These are phyloP conservation scores for Ailurus styani DNA, from an alignment of 2,113 vertebrate genomes.

Conservation along the genomic window DNA sequence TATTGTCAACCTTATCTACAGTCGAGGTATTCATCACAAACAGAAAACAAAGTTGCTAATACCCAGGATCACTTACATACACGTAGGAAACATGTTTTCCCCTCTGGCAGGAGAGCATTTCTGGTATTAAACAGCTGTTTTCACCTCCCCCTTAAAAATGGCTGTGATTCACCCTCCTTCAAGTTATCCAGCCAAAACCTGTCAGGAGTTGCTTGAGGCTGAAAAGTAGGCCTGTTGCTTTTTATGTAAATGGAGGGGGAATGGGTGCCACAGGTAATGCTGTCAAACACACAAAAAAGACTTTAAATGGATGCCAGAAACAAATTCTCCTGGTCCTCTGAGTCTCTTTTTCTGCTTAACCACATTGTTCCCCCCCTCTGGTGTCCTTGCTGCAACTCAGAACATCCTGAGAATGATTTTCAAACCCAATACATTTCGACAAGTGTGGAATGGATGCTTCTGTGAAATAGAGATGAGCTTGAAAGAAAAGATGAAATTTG, in stretches of 20 bases:
- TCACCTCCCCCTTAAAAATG: background rate
- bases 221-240: background rate
- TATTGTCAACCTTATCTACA: background rate
- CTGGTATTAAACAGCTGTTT: background rate
- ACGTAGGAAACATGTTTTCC: background rate
- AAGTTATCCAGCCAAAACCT: background rate
- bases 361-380: background rate
- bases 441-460: background rate
- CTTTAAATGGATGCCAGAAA: background rate
- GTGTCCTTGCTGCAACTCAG: background rate
- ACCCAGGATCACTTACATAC: background rate
- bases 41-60: background rate
- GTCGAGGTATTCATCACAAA: background rate
- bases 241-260: background rate
- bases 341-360: background rate
- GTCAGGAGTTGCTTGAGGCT: background rate
- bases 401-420: background rate
- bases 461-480: background rate
- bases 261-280: background rate
- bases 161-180: background rate
- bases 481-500: background rate
- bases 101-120: background rate
- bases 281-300: background rate
- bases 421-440: background rate
- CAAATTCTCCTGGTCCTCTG: background rate